phyloP scores from a whole-genome alignment of 2,797 vertebrate genomes.

The Knipowitschia caucasica region DNA sequence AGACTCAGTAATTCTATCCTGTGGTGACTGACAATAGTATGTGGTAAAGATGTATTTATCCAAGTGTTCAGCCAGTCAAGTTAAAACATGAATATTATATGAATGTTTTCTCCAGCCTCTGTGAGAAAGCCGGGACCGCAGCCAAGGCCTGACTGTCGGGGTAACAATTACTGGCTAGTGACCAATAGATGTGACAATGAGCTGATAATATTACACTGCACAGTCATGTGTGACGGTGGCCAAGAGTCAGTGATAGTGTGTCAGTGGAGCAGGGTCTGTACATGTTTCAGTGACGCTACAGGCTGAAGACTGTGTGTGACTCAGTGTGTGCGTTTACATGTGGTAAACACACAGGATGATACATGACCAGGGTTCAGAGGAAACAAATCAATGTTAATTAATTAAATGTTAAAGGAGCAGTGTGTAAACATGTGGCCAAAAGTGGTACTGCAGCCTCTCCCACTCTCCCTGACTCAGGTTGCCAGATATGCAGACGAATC shows the following conservation, averaged over 20 bases:
- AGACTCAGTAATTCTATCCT: too few relatives aligned
- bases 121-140: not conserved
- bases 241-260: constrained; percentile 57
- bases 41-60: too few relatives aligned
- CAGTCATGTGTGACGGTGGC: constrained; percentile 49
- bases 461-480: too few relatives aligned
- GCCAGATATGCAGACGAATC: too few relatives aligned
- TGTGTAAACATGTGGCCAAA: too few relatives aligned
- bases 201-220: constrained; percentile 40
- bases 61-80: too few relatives aligned
- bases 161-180: constrained; percentile 36
- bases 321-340: constrained; percentile 51
- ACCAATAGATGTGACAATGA: constrained; percentile 26
- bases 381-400: too few relatives aligned
- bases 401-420: too few relatives aligned
- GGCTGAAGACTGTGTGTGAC: constrained; percentile 54
- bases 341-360: constrained; percentile 19
- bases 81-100: not conserved
- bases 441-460: too few relatives aligned
- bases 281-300: constrained; percentile 27
- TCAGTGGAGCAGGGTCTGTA: constrained; percentile 45
- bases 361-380: not conserved
- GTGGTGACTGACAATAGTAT: too few relatives aligned
- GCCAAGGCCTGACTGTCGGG: constrained; percentile 11
- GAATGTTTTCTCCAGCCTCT: not conserved